phyloP scores from a whole-genome alignment of 2,888 invertebrate species.

The Zhengitettix transpicula region DNA sequence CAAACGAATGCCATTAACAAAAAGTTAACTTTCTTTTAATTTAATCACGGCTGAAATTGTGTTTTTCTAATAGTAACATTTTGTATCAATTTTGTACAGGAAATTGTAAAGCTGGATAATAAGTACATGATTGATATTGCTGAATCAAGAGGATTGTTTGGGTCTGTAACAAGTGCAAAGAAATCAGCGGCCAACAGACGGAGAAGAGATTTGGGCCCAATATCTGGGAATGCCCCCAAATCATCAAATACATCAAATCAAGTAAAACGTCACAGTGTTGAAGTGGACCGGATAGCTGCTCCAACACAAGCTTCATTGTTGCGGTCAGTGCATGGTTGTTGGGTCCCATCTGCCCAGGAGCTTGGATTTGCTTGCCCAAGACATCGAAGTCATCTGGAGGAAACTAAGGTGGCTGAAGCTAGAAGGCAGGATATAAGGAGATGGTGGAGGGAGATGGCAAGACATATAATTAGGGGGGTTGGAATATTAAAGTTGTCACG shows the following conservation, averaged over 20 bases:
- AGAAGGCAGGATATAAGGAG: conserved; percentile 8
- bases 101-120: conserved; percentile 59
- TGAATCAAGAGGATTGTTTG: conserved; percentile 58
- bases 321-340: conserved; percentile 24
- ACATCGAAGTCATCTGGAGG: background rate
- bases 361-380: conserved; percentile 21
- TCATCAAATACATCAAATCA: background rate
- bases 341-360: conserved; percentile 13
- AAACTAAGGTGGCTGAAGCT: background rate
- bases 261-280: conserved; percentile 20
- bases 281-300: conserved; percentile 42
- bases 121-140: conserved; percentile 73
- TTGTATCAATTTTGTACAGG: conserved; percentile 24
- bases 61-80: background rate
- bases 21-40: background rate
- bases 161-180: conserved; percentile 14
- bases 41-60: background rate
- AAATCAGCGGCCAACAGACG: conserved; percentile 17
- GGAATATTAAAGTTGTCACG: background rate
- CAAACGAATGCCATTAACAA: background rate
- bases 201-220: conserved; percentile 1
- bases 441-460: conserved; percentile 11
- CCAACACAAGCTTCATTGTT: conserved; percentile 47
- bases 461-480: background rate
- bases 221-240: background rate